Conservation (phyloP, 1,140 invertebrate species). For the Bombus polaris region DNA sequence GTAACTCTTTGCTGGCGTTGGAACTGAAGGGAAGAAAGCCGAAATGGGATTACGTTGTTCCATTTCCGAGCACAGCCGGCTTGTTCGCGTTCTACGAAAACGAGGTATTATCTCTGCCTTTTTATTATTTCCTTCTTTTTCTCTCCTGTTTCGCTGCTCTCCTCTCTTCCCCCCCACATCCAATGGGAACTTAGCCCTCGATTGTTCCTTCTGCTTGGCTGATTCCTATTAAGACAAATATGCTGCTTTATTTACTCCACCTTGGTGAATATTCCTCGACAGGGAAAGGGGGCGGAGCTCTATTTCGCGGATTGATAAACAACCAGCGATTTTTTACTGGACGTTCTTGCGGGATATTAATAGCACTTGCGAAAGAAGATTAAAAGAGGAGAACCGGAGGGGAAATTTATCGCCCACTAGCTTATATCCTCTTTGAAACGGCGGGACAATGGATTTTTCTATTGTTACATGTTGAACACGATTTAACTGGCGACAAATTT, state of each 20-base stretch:
- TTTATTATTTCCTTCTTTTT: no score
- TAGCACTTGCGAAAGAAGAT: neutral
- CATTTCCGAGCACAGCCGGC: neutral
- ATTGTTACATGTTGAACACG: neutral
- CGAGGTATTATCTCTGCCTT: neutral
- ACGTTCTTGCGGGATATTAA: neutral
- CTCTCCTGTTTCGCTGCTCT: neutral
- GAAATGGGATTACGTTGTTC: conserved; percentile 43
- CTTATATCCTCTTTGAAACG: neutral
- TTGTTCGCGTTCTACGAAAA: neutral
- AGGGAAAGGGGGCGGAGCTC: neutral
- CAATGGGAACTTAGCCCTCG: neutral
- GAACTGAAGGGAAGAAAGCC: conserved; percentile 7
- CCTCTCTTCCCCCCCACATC: accelerated
- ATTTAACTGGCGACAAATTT: conserved; percentile 6
- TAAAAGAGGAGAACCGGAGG: neutral
- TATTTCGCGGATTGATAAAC: neutral
- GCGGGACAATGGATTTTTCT: conserved; percentile 5
- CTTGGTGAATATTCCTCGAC: neutral
- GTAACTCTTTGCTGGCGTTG: conserved; percentile 10
- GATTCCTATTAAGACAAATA: neutral
- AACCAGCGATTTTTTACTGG: neutral
- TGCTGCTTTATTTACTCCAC: neutral
- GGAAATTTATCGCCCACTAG: conserved; percentile 2
- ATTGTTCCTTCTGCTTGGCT: neutral